These are phyloP conservation scores for Ophioderma brevispina DNA, from an alignment of 35 echinoderm and acorn worm genomes.

Conservation along the genomic window DNA sequence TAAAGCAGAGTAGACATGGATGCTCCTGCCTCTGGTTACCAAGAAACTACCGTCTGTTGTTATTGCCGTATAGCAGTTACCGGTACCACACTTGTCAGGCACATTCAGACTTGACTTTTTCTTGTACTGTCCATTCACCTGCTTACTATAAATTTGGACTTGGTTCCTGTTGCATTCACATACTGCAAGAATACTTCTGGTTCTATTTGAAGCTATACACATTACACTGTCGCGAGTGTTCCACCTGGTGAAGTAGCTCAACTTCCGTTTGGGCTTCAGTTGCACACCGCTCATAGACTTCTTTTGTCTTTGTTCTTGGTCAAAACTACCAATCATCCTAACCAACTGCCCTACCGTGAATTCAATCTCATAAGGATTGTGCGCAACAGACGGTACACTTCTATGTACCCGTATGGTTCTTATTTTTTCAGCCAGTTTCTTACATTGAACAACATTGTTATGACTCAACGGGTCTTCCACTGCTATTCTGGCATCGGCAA, in stretches of 20 bases:
- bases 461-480: background rate
- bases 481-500: background rate
- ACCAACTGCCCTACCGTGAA: background rate
- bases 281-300: background rate
- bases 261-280: background rate
- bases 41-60: background rate
- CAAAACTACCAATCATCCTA: background rate
- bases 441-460: background rate
- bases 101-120: background rate
- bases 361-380: background rate
- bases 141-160: background rate
- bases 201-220: background rate
- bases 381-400: background rate
- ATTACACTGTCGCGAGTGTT: background rate
- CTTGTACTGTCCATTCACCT: background rate
- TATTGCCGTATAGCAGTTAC: background rate
- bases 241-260: background rate
- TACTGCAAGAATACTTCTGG: background rate
- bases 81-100: background rate
- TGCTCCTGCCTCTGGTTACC: background rate
- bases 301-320: background rate
- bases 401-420: background rate
- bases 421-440: background rate
- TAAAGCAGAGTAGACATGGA: background rate
- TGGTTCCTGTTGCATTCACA: background rate